Base-by-base conservation (phyloP, 2,113 vertebrate species). In the Prochilodus magdalenae region DNA sequence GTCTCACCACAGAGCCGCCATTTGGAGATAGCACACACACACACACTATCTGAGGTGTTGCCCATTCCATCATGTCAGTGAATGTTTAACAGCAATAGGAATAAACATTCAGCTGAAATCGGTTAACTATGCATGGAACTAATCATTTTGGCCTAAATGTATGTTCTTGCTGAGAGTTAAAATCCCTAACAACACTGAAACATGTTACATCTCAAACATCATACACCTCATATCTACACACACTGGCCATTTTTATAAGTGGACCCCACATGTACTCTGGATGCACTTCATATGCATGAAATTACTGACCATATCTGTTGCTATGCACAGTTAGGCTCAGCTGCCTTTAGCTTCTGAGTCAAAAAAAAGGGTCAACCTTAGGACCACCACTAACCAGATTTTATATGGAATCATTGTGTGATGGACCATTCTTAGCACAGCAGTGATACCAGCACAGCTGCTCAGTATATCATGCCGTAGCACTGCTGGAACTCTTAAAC, bases 21-120 rank as follows among this genome's bases (percentile, higher is more conserved):
- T 62, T 40, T 73, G 57, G 47, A 73, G 70, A 63, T 30, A 33
- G 66, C 24, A 72, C 40, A 66, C 44, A 0, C 24, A 72, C 40
- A 66, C 44, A 0, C 29, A 63, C 33, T 22, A 20, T 60, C 57
- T 66, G 59, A 74, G 24, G 62, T 73, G 71, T 73, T 36, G 29
- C 60, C 16, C 33, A 66, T 74, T 74, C 60, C n/a, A 80, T 47
- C 70, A 51, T 66, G 63, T n/a, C 22, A 55, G 26, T 40, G 36
- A 72, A 62, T 36, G 27, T 80, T 72, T 72, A 80, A 62, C 67
- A 79, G 53, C 57, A 47, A 71, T 51, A 18, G 66, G 57, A 60
- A 59, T 44, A 47, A 79, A 70, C 51, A 79, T 72, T 79, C 24
- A 30, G 57, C 24, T 60, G 26, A 71, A 36, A 16, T n/a, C 27